Conservation (phyloP, 2,113 vertebrate species). For the Lethenteron reissneri region DNA sequence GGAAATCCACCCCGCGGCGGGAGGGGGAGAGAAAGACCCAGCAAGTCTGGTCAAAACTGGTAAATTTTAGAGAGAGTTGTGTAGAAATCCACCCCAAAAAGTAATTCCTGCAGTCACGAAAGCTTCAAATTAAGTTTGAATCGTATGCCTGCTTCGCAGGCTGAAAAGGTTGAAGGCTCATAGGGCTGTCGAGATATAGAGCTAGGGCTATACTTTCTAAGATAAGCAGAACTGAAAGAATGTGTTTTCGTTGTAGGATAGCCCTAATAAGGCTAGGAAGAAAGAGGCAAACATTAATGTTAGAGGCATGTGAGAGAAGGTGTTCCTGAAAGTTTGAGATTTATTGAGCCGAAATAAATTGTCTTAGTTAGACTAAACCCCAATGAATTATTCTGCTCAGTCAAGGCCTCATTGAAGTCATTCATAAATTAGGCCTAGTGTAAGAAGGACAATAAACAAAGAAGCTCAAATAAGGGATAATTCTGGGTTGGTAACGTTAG, state of each 20-base stretch:
- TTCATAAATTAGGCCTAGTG: conserved; percentile 12
- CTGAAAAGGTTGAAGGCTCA: conserved; percentile 9
- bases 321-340: neutral
- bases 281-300: neutral
- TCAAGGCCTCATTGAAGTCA: conserved; percentile 15
- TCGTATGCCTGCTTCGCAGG: conserved; percentile 8
- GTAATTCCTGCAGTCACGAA: no score
- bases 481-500: fast-evolving
- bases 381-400: conserved; percentile 12
- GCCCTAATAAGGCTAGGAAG: neutral
- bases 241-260: neutral
- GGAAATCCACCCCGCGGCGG: no score
- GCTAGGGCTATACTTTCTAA: conserved; percentile 2
- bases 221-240: neutral
- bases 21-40: no score
- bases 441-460: neutral
- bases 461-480: fast-evolving
- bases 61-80: no score
- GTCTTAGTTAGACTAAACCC: conserved; percentile 13
- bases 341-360: conserved; percentile 11
- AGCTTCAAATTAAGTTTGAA: neutral
- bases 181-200: neutral
- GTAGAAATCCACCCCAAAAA: no score
- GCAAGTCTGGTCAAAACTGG: no score
- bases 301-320: neutral